These are phyloP conservation scores for Acromyrmex heyeri DNA, from an alignment of 1,140 invertebrate genomes.

Conservation along the genomic window DNA sequence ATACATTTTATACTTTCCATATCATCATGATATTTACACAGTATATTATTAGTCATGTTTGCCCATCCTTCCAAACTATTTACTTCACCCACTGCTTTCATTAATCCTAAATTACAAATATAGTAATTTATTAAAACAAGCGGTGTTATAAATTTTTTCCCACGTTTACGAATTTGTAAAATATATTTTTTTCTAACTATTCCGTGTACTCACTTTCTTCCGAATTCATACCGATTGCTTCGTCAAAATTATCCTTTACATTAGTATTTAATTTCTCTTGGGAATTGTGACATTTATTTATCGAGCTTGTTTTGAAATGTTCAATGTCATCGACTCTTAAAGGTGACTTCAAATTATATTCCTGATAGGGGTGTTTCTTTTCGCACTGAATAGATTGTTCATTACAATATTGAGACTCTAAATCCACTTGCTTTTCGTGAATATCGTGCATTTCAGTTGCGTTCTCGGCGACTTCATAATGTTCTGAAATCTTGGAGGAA, in stretches of 20 bases:
- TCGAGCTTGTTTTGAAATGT: conserved; percentile 35
- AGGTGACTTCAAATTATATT: conserved; percentile 42
- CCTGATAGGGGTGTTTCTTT: neutral
- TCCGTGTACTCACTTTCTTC: conserved; percentile 30
- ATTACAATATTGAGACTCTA: conserved; percentile 1
- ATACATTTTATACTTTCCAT: neutral
- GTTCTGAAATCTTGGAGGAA: conserved; percentile 25
- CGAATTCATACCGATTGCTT: conserved; percentile 6
- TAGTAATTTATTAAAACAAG: neutral
- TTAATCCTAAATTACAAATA: conserved; percentile 17
- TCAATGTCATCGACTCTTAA: conserved; percentile 18
- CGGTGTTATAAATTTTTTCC: neutral
- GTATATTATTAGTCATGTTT: conserved; percentile 15
- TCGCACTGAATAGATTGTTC: conserved; percentile 31
- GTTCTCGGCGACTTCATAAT: neutral
- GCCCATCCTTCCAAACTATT: conserved; percentile 65
- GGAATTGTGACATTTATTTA: conserved; percentile 6
- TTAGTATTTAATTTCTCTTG: conserved; percentile 21
- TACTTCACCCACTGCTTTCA: neutral
- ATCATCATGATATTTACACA: conserved; percentile 2
- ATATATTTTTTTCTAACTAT: conserved; percentile 2
- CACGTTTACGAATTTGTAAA: neutral
- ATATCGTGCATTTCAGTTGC: conserved; percentile 19
- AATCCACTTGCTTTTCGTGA: conserved; percentile 10
- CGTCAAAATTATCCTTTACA: conserved; percentile 21